These are phyloP conservation scores for Drosophila borealis DNA, from an alignment of 2,888 invertebrate species.

Conservation along the genomic window DNA sequence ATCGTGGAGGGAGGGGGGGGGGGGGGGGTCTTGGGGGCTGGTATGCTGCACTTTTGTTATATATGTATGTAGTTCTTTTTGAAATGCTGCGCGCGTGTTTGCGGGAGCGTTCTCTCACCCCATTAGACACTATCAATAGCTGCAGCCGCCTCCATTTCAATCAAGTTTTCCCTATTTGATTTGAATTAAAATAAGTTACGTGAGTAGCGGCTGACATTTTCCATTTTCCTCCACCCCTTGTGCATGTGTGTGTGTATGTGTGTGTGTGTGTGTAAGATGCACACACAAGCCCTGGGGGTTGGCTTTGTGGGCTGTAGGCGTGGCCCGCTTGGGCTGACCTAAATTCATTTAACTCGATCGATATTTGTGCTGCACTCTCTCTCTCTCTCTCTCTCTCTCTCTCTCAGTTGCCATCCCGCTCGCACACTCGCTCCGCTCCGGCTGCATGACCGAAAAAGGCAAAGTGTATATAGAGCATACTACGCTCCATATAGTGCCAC, in stretches of 20 bases:
- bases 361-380: slow-evolving; percentile 63
- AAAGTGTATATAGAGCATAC: slow-evolving; percentile 74
- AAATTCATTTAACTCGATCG: slow-evolving; percentile 80
- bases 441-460: slow-evolving; percentile 69
- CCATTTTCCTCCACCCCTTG: slow-evolving; percentile 30
- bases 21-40: background rate
- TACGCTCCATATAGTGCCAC: slow-evolving; percentile 60
- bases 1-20: no score
- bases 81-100: slow-evolving; percentile 44
- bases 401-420: slow-evolving; percentile 27
- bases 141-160: slow-evolving; percentile 56
- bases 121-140: slow-evolving; percentile 33
- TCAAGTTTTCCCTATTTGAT: slow-evolving; percentile 69
- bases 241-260: slow-evolving; percentile 50
- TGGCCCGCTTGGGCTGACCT: slow-evolving; percentile 57
- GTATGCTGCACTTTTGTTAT: slow-evolving; percentile 45
- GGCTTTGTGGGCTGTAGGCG: slow-evolving; percentile 1
- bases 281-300: slow-evolving; percentile 18
- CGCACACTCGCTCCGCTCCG: slow-evolving; percentile 13
- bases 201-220: slow-evolving; percentile 73
- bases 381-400: background rate
- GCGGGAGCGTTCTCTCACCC: background rate
- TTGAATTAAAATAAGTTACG: slow-evolving; percentile 80
- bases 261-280: slow-evolving; percentile 58
- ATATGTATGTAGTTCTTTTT: slow-evolving; percentile 12